phyloP scores from a whole-genome alignment of 2,113 vertebrate species.

The Regulus satrapa region DNA sequence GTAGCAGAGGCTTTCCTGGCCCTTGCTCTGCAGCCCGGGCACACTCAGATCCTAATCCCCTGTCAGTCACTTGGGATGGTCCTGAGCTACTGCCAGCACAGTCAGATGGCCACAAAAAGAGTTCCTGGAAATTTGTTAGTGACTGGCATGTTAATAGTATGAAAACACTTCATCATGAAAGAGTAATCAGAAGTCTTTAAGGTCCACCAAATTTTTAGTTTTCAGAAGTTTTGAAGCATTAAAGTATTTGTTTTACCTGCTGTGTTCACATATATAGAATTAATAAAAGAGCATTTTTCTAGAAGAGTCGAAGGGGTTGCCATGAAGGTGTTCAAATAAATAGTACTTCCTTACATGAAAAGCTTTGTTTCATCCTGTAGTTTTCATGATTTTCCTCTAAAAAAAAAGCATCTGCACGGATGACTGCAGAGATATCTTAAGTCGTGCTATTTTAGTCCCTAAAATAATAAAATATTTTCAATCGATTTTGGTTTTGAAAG shows the following conservation, averaged over 20 bases:
- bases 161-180: not conserved
- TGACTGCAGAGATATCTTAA: not conserved
- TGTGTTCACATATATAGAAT: not conserved
- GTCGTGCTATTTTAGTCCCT: not conserved
- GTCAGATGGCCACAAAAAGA: not conserved
- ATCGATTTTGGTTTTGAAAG: not conserved
- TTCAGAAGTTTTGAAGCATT: not conserved
- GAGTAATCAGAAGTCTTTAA: not conserved
- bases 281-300: not conserved
- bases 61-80: not conserved
- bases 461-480: not conserved
- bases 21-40: not conserved
- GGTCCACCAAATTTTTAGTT: not conserved
- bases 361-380: not conserved
- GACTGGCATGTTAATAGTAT: not conserved
- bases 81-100: not conserved
- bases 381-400: not conserved
- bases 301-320: not conserved
- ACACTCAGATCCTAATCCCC: not conserved
- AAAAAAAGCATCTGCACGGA: not conserved
- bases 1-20: not conserved
- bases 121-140: not conserved
- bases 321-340: not conserved
- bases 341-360: not conserved
- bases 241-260: not conserved